Evolutionary conservation across 2,888 invertebrate species (phyloP), one percentile per base, ranked within the genome.

Genomic region (Neoscelio sp.): DNA sequence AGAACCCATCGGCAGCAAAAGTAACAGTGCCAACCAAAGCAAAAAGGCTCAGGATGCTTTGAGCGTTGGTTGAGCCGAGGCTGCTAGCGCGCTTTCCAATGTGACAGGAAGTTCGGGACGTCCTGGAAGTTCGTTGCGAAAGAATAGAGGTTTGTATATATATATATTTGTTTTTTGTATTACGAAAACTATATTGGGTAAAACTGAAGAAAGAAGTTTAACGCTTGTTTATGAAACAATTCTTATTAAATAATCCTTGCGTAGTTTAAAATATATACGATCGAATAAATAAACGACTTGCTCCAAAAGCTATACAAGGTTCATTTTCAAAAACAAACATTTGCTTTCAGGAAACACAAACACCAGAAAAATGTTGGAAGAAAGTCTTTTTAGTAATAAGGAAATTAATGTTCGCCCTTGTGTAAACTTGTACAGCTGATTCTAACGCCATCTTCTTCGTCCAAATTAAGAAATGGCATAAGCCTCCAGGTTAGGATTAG

Each of bases 341-440:
- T 48, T 60, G 2, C 80, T 83, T 84, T 35, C 58, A 85, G 87
- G 80, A 64, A 83, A 67, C 65, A 52, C 79, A 71, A 85, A 68
- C 79, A 62, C 58, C 17, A 75, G 67, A 56, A 74, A 60, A 23
- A 18, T 33, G 6, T n/a, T 74, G 2, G 80, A 79, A 10, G 80
- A 81, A 82, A 81, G 78, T 80, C 85, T 85, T 64, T 89, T 89
- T 80, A 88, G 85, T 73, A 91, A 91, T 84, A 91, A 91, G 78
- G 93, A 93, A 85, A 92, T 94, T 75, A 92, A 91, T 65, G 91
- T 94, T 12, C 91, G 92, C 80, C 92, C 92, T 74, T 91, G 92
- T 78, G 92, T 71, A 91, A 91, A 84, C 92, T 94, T 81, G 93
- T 94, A n/a, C 95, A 95, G 87, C 88, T 94, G 76, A 91, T 93